Percentiles rank a stretch among this genome's conserved stretches.
Conservation (phyloP, 2,888 invertebrate genomes). For the Holacanthella duospinosa region DNA sequence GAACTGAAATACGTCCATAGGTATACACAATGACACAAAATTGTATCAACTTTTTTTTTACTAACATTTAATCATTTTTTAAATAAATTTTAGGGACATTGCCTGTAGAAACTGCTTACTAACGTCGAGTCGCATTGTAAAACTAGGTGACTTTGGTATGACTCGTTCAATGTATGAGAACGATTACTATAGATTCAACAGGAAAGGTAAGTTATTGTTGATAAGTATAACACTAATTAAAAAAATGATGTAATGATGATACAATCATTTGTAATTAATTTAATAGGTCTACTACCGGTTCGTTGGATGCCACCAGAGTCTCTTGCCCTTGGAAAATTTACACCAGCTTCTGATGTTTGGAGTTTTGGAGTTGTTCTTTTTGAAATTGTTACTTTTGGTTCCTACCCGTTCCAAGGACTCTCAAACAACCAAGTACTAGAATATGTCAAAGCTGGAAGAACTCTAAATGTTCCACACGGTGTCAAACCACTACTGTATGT, state of each 20-base stretch:
- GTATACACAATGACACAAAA: too few relatives aligned
- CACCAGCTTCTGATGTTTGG: constrained; percentile 81
- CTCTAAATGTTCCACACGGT: constrained; percentile 62
- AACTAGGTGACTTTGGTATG: constrained; percentile 86
- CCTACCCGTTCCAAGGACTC: constrained; percentile 78
- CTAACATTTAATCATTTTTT: neutral
- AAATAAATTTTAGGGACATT: constrained; percentile 54
- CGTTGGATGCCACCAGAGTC: constrained; percentile 92
- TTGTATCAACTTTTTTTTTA: constrained; percentile 1
- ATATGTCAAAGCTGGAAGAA: constrained; percentile 64
- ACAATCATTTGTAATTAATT: too few relatives aligned
- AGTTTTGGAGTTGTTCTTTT: constrained; percentile 77
- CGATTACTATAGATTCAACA: constrained; percentile 80
- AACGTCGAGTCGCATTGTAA: constrained; percentile 58
- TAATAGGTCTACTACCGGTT: constrained; percentile 64
- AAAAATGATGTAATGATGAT: too few relatives aligned
- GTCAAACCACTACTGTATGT: constrained; percentile 71
- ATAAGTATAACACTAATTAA: too few relatives aligned
- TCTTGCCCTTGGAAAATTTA: constrained; percentile 68
- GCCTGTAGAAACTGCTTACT: constrained; percentile 69
- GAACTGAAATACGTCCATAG: constrained; percentile 74
- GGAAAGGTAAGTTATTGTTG: constrained; percentile 62
- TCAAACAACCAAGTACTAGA: constrained; percentile 74
- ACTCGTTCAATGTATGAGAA: constrained; percentile 75
- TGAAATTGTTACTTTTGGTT: constrained; percentile 76